Percentiles rank a stretch among this genome's conserved stretches.
Evolutionary conservation across 2,888 invertebrate genomes (phyloP).

Genomic region (Coleophora deauratella): DNA sequence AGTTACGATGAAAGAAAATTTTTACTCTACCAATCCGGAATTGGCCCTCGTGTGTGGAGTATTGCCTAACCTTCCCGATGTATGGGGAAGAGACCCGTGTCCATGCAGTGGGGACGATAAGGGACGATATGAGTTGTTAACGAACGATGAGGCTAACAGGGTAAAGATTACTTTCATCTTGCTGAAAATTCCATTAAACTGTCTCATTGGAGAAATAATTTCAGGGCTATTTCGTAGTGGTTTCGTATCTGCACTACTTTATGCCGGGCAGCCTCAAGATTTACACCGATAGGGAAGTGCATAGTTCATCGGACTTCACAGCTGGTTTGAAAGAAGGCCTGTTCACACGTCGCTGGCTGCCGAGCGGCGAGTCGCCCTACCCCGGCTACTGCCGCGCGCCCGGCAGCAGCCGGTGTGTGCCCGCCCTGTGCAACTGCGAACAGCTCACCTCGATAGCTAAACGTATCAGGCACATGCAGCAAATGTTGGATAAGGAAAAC

Average conservation of each 20-base stretch:
- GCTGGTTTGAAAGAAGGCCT: constrained; percentile 13
- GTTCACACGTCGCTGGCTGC: constrained; percentile 40
- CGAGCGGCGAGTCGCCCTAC: constrained; percentile 41
- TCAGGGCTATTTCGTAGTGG: constrained; percentile 38
- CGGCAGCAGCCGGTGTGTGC: constrained; percentile 35
- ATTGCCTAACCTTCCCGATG: too few species aligned
- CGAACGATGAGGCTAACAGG: too few species aligned
- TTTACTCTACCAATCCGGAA: too few species aligned
- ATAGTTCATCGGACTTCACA: constrained; percentile 19
- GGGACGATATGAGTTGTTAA: too few species aligned
- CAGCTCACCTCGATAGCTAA: constrained; percentile 38
- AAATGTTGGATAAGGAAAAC: too few species aligned
- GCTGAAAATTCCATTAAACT: too few species aligned
- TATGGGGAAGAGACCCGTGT: too few species aligned
- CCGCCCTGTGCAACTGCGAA: constrained; percentile 47
- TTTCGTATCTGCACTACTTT: constrained; percentile 41
- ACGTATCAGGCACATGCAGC: too few species aligned
- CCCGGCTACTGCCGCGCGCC: constrained; percentile 60
- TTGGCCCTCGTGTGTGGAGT: too few species aligned
- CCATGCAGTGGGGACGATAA: too few species aligned
- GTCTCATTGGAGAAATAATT: constrained; percentile 13
- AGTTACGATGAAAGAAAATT: too few species aligned
- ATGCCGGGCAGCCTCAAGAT: constrained; percentile 39
- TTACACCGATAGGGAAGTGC: constrained; percentile 20
- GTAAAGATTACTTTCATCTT: too few species aligned